Percentiles rank a stretch among this genome's conserved stretches.
phyloP scores from a whole-genome alignment of 2,888 invertebrate species.

The Nomada ferruginata region DNA sequence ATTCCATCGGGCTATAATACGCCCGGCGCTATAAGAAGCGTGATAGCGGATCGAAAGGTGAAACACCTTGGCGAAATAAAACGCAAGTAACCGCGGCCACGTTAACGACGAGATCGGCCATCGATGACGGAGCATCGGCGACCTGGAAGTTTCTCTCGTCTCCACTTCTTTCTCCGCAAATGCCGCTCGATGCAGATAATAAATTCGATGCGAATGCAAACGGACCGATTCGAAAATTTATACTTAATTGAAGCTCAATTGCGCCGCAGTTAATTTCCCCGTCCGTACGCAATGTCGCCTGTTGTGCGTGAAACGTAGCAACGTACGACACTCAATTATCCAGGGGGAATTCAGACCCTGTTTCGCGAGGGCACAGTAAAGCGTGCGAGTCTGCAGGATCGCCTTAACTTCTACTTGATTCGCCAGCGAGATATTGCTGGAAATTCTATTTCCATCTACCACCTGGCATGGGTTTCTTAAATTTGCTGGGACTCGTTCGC shows the following conservation, averaged over 20 bases:
- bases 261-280: background rate
- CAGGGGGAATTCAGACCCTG: background rate
- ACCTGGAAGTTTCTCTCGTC: too few relatives aligned
- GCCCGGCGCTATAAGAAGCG: background rate
- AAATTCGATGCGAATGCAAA: too few relatives aligned
- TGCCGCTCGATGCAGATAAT: too few relatives aligned
- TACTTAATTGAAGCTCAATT: background rate
- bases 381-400: background rate
- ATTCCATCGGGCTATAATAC: slow-evolving; percentile 15
- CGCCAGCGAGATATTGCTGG: too few relatives aligned
- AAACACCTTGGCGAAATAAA: too few relatives aligned
- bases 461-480: background rate
- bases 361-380: background rate
- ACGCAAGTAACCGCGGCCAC: too few relatives aligned
- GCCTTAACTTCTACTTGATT: background rate
- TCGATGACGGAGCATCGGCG: too few relatives aligned
- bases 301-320: background rate
- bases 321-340: background rate
- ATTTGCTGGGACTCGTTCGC: background rate
- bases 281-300: background rate
- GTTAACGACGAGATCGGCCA: too few relatives aligned
- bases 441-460: too few relatives aligned
- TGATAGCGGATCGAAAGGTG: background rate
- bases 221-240: background rate
- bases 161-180: too few relatives aligned